Evolutionary conservation across 1,140 invertebrate genomes (phyloP), one percentile per base, ranked within the genome.

Genomic region (Vanessa tameamea): DNA sequence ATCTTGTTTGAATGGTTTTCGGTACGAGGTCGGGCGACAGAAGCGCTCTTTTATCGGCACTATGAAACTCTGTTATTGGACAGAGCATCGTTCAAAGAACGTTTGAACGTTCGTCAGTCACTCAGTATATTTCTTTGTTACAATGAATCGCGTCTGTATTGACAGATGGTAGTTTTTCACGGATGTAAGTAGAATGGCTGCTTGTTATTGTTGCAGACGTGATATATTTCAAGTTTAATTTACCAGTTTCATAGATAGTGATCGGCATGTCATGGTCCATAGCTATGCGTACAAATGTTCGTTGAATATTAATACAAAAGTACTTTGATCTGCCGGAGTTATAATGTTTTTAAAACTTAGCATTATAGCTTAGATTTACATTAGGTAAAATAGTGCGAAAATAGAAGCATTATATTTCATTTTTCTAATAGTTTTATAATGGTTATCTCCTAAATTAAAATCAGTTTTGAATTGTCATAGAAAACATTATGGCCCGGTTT

Each of bases 41-140:
- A 88, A 85, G 76, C 71, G 81, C 78, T 88, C 84, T 87, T 87
- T 84, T 87, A 78, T 80, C 76, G 80, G 79, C 80, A 85, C 86
- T 89, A 82, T 85, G 86, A 80, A 81, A 89, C 86, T 81, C 84
- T 89, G 86, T 87, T 88, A 83, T 85, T 80, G 83, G 86, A 90
- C 85, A 89, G 87, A 82, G 80, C 68, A 78, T 76, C 85, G 85
- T 88, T 89, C 77, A 86, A 61, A 61, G 53, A 57, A 26, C 57
- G 76, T 78, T 71, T 78, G 80, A 80, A 76, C 80, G 86, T 85
- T 69, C 70, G 84, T 82, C 78, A 73, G 79, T 78, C 84, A 72
- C 61, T 71, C 69, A 79, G 78, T 82, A 75, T 81, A 81, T 64
- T 68, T 85, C 86, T 87, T 88, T 88, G 87, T 91, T 87, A 82